Evolutionary conservation across 2,113 vertebrate genomes (phyloP), one percentile per base, ranked within the genome.

Genomic region (Cynopterus brachyotis): DNA sequence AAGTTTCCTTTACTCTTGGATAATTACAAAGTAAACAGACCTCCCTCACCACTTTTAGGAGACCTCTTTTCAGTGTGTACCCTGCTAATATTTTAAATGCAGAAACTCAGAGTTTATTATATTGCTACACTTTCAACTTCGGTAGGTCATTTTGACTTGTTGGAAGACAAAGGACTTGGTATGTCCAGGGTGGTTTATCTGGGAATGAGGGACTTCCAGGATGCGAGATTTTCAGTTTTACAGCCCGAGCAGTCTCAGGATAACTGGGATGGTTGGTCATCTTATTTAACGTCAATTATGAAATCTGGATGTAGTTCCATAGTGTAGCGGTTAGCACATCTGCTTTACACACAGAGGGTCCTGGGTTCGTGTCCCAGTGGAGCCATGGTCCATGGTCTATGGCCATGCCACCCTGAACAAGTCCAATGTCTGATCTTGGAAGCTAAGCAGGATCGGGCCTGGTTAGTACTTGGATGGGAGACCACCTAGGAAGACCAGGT

Each of bases 201-300:
- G 3, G 32, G 66, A 73, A 42, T 26, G 28, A 67, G 50, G 24
- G 3, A 1, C 62, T 69, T 57, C 35, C 57, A n/a, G 32, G 67
- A 78, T 66, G 16, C 15, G 69, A 40, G 16, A 53, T 30, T 90
- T 89, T 91, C 13, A 9, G 30, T 60, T 81, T 91, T 70, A 88
- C 92, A 96, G 64, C 60, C 7, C 9, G 12, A 16, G 73, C 16
- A 62, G 55, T 28, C 66, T 84, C 35, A 66, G 55, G 7, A 40
- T 55, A 88, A 64, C 69, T 45, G n/a, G 92, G 76, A 93, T 96
- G 45, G 20, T 3, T 32, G 62, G 26, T 57, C 78, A 32, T 66
- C 64, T 26, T 81, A 32, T 22, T 40, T 81, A 98, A 98, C 91
- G 72, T 96, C 87, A 93, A 97, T 78, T 98, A 97, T 78, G 90